A percentile compares a stretch with the other conserved stretches of the same genome.
Conservation (phyloP, 2,797 vertebrate species). For the Chaetodon trifasciatus region DNA sequence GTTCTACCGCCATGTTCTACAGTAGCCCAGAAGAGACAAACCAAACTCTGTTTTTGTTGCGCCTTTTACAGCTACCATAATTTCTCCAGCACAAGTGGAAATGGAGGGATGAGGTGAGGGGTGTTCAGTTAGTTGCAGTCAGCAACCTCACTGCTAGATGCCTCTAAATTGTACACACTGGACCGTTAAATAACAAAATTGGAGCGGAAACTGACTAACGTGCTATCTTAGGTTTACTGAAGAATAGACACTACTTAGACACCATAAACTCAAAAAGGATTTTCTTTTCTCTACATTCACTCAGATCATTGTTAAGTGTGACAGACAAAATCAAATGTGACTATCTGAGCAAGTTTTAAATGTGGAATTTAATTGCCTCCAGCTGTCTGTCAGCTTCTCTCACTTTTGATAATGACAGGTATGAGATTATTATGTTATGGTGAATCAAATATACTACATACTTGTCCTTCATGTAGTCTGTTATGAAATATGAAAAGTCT, state of each 20-base stretch:
- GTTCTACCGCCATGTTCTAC: no score
- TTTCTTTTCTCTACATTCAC: not conserved
- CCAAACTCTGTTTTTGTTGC: no score
- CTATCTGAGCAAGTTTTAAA: not conserved
- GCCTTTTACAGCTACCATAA: no score
- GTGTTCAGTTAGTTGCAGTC: no score
- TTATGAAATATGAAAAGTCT: not conserved
- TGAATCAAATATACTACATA: not conserved
- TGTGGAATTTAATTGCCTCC: not conserved
- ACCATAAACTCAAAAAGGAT: not conserved
- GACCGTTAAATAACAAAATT: not conserved
- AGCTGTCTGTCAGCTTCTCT: conserved; percentile 8
- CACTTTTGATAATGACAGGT: not conserved
- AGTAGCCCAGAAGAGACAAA: no score
- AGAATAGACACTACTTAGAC: not conserved
- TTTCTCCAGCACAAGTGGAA: no score
- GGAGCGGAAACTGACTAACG: not conserved
- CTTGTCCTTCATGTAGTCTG: not conserved
- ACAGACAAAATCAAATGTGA: not conserved
- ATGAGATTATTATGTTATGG: not conserved
- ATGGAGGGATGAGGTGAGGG: no score
- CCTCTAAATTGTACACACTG: no score
- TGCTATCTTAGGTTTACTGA: not conserved
- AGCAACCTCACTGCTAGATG: no score
- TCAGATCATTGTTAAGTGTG: not conserved